Evolutionary conservation across 2,888 invertebrate genomes (phyloP).

Genomic region (Drosophila tripunctata): DNA sequence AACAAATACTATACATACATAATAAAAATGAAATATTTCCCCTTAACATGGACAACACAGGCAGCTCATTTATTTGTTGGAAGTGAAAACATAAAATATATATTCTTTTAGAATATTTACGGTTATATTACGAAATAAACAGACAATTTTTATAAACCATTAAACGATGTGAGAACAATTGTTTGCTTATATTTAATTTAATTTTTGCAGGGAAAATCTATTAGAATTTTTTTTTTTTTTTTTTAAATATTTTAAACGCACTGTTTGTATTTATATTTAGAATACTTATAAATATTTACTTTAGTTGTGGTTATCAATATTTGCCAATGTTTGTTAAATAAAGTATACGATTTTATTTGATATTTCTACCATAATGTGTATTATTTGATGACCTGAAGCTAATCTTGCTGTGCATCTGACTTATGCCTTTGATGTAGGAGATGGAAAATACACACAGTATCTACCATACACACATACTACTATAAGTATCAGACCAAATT

Average conservation of each 20-base stretch:
- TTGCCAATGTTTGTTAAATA: too few relatives aligned
- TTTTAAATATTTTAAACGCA: too few relatives aligned
- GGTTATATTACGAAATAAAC: constrained; percentile 41
- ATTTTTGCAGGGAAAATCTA: too few relatives aligned
- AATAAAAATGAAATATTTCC: constrained; percentile 64
- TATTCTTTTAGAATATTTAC: constrained; percentile 37
- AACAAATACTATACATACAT: constrained; percentile 17
- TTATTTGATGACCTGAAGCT: constrained; percentile 7
- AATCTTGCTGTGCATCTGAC: constrained; percentile 16
- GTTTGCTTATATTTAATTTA: too few relatives aligned
- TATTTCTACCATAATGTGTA: not conserved
- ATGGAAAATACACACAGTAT: constrained; percentile 20
- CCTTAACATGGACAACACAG: not conserved
- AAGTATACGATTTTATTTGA: not conserved
- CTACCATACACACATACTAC: not conserved
- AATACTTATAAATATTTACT: too few relatives aligned
- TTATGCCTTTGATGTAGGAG: constrained; percentile 35
- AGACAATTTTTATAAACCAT: constrained; percentile 38
- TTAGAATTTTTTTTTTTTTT: too few relatives aligned
- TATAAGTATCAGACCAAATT: constrained; percentile 22
- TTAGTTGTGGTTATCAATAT: too few relatives aligned
- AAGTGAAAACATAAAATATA: constrained; percentile 41
- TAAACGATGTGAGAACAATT: too few relatives aligned
- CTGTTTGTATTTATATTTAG: too few relatives aligned
- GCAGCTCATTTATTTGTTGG: not conserved